A percentile compares a stretch with the other conserved stretches of the same genome.
Conservation (phyloP, 2,113 vertebrate genomes). For the Pseudopipra pipra region DNA sequence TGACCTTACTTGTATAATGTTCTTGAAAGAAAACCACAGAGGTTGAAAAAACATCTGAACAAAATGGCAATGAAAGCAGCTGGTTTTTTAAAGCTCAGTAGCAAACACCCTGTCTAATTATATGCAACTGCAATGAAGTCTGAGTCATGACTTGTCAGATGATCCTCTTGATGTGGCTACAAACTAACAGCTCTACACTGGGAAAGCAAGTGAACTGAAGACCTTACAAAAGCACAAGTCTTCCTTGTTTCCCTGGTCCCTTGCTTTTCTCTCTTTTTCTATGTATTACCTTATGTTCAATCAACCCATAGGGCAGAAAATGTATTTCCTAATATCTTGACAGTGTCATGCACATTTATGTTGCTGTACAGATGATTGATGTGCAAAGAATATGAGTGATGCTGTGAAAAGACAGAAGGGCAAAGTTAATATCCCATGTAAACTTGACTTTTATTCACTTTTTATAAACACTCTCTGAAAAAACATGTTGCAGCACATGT, state of each 20-base stretch:
- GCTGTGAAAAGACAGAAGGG: neutral
- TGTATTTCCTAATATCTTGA: neutral
- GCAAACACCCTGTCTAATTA: neutral
- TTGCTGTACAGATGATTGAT: neutral
- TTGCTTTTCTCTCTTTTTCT: neutral
- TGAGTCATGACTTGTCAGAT: conserved; percentile 11
- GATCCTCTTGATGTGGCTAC: conserved; percentile 12
- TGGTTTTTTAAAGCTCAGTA: neutral
- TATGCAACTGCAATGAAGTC: neutral
- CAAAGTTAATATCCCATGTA: neutral
- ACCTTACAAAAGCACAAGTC: neutral
- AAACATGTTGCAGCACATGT: neutral
- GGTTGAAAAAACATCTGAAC: neutral
- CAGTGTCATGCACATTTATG: neutral
- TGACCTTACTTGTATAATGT: neutral
- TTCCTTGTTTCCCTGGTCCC: neutral
- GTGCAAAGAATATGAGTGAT: neutral
- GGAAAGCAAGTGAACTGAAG: neutral
- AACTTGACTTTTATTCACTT: neutral
- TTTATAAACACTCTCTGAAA: neutral
- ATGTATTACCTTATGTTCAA: neutral
- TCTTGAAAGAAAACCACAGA: neutral
- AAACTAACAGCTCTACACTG: neutral
- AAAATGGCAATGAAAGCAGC: neutral
- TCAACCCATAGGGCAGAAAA: neutral